Conservation (phyloP, 64 coral and sea anemone species). For the Montipora capricornis region DNA sequence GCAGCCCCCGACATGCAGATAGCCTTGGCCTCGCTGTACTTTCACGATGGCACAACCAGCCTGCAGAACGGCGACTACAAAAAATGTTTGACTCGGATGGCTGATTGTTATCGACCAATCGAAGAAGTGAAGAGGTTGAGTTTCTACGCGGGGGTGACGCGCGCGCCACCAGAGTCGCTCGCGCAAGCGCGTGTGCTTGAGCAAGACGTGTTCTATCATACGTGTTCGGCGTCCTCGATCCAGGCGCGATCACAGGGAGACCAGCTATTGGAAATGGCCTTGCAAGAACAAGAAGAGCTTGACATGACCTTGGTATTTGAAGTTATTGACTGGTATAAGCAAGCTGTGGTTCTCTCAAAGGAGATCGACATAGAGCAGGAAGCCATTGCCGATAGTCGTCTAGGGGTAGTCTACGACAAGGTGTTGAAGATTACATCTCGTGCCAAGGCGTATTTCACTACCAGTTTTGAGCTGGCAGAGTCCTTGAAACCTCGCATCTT, state of each 20-base stretch:
- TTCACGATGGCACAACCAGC: constrained; percentile 73
- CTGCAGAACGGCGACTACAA: constrained; percentile 77
- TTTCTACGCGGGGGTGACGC: neutral
- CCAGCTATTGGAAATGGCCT: constrained; percentile 52
- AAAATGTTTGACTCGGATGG: constrained; percentile 71
- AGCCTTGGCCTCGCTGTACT: constrained; percentile 29
- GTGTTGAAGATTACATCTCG: constrained; percentile 53
- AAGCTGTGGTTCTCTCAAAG: constrained; percentile 71
- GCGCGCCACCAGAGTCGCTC: neutral
- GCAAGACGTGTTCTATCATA: constrained; percentile 71
- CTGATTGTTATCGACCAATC: constrained; percentile 71
- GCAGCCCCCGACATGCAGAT: constrained; percentile 60
- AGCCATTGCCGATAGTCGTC: constrained; percentile 73
- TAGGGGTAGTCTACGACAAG: constrained; percentile 80
- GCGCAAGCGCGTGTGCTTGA: constrained; percentile 47
- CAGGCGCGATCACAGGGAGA: constrained; percentile 68
- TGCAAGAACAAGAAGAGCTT: constrained; percentile 61
- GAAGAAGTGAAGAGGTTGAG: constrained; percentile 76
- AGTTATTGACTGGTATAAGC: constrained; percentile 92
- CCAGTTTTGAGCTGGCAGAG: constrained; percentile 73
- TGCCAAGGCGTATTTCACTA: constrained; percentile 79
- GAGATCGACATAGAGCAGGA: constrained; percentile 84
- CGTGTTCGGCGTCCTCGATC: constrained; percentile 62
- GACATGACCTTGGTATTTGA: constrained; percentile 72
- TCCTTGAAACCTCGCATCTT: constrained; percentile 85